Base-by-base conservation (phyloP, 37 sponge, comb jelly and placozoan species). In the Beroe forskalii region DNA sequence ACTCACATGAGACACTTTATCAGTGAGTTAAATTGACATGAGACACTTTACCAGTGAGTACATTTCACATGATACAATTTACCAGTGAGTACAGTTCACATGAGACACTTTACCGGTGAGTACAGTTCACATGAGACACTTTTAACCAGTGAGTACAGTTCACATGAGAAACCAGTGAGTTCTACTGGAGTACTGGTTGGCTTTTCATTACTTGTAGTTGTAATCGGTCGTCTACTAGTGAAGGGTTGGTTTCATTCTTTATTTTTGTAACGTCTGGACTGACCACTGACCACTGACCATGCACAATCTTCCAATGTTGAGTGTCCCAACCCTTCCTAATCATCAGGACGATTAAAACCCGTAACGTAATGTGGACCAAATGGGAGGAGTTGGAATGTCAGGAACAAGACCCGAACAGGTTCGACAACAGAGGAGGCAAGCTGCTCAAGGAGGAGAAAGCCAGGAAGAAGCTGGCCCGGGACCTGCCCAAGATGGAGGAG, bases 351-450 rank as follows among this genome's bases (percentile, higher is more conserved):
- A 80, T 80, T 24, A 44, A 41, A 27, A 27, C 86, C 1, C 43
- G 86, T 43, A 80, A 80, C 48, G 35, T 22, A 40, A 41, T 80
- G 55, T 80, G 86, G 86, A 38, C 12, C 8, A 44, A 23, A 3
- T 80, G 48, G 48, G 86, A 80, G 48, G 48, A 43, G 27, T 28
- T 43, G 27, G 86, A 80, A 37, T 80, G 86, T 25, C 37, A 83
- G 43, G 92, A 83, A 32, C 92, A 44, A 66, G 93, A 96, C 62
- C 95, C 96, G 44, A 72, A 89, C 76, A 55, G 95, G 41, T 69
- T 92, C 48, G 67, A 93, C 23, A 93, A 93, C 91, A 76, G 96
- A 67, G 96, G 96, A 61, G 96, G 96, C 0, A 92, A 93, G 62
- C 93, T 96, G 40, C 92, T 93, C 90, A 93, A 94, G 90, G 94